Base-by-base conservation (phyloP, 2,888 invertebrate genomes). In the Agrotis ipsilon region DNA sequence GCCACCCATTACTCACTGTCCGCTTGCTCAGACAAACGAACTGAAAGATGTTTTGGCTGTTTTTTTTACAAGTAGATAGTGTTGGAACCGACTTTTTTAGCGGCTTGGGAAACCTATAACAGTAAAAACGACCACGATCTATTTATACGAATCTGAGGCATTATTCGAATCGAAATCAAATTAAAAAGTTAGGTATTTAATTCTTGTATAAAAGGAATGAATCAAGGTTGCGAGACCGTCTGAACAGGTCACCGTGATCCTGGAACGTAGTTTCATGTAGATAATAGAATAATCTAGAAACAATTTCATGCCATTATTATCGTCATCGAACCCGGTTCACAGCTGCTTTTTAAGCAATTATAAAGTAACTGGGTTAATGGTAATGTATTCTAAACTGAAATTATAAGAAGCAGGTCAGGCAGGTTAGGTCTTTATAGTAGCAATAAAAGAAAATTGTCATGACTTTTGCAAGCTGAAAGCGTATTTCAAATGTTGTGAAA, bases 341-440 rank as follows among this genome's bases (percentile, higher is more conserved):
- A 52, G 51, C 27, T 58, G 51, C 27, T 58, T 57, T 48, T 60
- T 21, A 58, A 71, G 27, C 61, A 78, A 78, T 74, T 62, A 32
- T 3, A 77, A 61, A 32, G 2, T 19, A 70, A 58, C 21, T 16
- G 43, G 57, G 60, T 27, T 70, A 74, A 78, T 58, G 39, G 72
- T 75, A 27, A 59, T 32, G 18, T 21, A 48, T 21, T 73, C 59
- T 24, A 45, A 61, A 61, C 46, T 49, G 54, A 76, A 48, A 59
- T 49, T 73, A 52, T 59, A 51, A 49, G n/a, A 67, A 67, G 19
- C 51, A 24, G 51, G 45, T 76, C 19, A 75, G 57, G 51, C 66
- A 57, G 11, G 46, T 19, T 3, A 49, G 21, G n/a, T 48, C 39
- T 32, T 51, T 19, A 66, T 46, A 57, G 13, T 19, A 51, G 51